Evolutionary conservation across 1,140 invertebrate species (phyloP).

Genomic region (Meloidogyne exigua): DNA sequence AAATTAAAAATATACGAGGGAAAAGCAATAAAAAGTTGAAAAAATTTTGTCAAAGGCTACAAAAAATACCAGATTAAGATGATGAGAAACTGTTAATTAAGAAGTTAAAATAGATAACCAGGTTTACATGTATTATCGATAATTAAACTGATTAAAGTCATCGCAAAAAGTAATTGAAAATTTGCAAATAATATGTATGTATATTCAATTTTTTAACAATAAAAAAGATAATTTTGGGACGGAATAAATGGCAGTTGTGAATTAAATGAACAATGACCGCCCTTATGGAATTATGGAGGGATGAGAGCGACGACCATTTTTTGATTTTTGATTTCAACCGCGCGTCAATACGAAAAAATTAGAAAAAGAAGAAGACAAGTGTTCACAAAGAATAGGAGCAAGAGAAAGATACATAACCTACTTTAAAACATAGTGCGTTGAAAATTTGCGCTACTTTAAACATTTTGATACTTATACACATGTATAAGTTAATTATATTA

Average conservation of each 20-base stretch:
- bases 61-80: no score
- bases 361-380: not conserved
- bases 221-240: no score
- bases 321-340: not conserved
- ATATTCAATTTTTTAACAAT: no score
- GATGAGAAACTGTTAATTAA: not conserved
- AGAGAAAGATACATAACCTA: not conserved
- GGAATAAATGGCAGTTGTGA: not conserved
- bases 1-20: not conserved
- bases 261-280: not conserved
- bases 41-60: no score
- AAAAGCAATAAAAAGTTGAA: no score
- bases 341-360: not conserved
- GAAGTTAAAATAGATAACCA: no score
- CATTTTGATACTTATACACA: no score
- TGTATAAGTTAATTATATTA: no score
- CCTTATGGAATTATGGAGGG: not conserved
- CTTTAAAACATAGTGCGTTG: not conserved
- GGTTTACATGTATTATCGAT: not conserved
- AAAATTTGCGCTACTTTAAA: not conserved
- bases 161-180: not conserved
- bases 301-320: not conserved
- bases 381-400: not conserved
- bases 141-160: not conserved
- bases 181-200: no score